A percentile compares a stretch with the other conserved stretches of the same genome.
Evolutionary conservation across 2,797 vertebrate genomes (phyloP).

Genomic region (Anguilla megastoma): DNA sequence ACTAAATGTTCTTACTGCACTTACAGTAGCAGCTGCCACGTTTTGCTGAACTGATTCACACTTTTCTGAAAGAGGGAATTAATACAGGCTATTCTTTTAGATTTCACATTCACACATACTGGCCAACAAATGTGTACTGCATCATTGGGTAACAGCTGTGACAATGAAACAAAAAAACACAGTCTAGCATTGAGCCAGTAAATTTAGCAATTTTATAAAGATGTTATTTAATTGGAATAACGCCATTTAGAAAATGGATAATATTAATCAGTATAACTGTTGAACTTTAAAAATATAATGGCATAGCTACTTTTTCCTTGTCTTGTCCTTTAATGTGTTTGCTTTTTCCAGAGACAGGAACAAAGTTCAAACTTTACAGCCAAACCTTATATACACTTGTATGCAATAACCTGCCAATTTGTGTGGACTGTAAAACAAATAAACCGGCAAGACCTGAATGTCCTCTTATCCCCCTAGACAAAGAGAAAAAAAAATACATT

Average conservation of each 20-base stretch:
- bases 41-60: not conserved
- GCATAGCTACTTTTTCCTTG: not conserved
- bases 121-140: not conserved
- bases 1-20: not conserved
- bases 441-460: not conserved
- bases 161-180: not conserved
- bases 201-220: constrained; percentile 6
- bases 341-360: not conserved
- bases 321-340: too few species aligned
- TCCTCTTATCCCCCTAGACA: not conserved
- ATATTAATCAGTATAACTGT: not conserved
- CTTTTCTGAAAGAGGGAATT: not conserved
- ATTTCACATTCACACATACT: not conserved
- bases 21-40: not conserved
- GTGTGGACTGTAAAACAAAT: constrained; percentile 27
- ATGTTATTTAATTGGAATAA: not conserved
- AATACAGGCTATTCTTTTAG: not conserved
- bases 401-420: constrained; percentile 16
- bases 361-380: constrained; percentile 17
- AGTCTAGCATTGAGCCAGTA: not conserved
- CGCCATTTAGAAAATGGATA: not conserved
- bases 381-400: not conserved
- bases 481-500: constrained; percentile 23
- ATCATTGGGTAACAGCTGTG: not conserved
- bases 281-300: not conserved